phyloP scores from a whole-genome alignment of 2,113 vertebrate genomes.

The Sinocyclocheilus anophthalmus region DNA sequence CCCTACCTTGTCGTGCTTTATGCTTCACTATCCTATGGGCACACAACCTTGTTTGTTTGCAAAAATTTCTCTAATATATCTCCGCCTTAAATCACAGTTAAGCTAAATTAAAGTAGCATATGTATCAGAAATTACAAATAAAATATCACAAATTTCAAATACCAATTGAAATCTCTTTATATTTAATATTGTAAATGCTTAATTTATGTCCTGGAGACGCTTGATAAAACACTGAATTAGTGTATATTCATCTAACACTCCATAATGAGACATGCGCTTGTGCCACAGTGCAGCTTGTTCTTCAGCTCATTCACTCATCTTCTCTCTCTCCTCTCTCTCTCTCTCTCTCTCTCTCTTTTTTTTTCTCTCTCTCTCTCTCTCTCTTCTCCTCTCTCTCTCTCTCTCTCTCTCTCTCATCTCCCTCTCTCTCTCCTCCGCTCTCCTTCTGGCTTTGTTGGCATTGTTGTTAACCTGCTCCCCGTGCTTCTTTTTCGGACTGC shows the following conservation, averaged over 20 bases:
- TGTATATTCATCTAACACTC: background rate
- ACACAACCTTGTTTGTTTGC: too few relatives aligned
- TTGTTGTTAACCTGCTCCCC: conserved; percentile 61
- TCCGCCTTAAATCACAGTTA: too few relatives aligned
- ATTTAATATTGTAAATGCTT: background rate
- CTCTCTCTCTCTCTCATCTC: background rate
- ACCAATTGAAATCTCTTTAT: background rate
- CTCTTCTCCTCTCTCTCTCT: background rate
- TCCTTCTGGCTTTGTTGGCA: conserved; percentile 47
- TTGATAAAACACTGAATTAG: background rate
- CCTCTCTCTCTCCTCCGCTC: background rate
- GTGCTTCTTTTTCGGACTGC: conserved; percentile 56
- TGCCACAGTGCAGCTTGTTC: background rate
- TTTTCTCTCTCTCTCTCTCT: background rate
- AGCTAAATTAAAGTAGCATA: too few relatives aligned
- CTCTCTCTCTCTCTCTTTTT: background rate
- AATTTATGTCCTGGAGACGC: background rate
- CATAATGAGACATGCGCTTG: background rate
- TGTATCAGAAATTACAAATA: too few relatives aligned
- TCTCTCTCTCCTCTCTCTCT: background rate
- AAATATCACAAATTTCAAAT: too few relatives aligned
- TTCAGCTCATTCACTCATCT: background rate
- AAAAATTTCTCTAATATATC: too few relatives aligned
- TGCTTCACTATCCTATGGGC: too few relatives aligned
- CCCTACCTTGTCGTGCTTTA: too few relatives aligned